Base-by-base conservation (phyloP, 1,140 invertebrate species). In the Bathynomus jamesi region DNA sequence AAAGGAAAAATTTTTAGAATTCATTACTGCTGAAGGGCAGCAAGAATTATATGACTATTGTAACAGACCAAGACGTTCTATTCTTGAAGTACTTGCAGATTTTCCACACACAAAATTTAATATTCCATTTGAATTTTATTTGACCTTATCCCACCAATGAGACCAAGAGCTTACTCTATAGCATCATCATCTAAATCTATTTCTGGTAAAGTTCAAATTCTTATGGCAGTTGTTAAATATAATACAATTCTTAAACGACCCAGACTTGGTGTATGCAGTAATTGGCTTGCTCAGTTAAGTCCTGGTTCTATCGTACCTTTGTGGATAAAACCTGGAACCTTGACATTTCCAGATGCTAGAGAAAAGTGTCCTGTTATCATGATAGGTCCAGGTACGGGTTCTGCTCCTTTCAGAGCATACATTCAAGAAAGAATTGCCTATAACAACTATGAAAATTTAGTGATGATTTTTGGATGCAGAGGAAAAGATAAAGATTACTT, bases 111-210 rank as follows among this genome's bases (percentile, higher is more conserved):
- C 95, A 1, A 86, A 89, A 0, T 84, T 86, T 17, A 88, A 89
- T 76, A 80, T 99, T 60, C 90, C 89, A 24, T 81, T 92, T 53
- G 84, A 89, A 13, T 87, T 79, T 80, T 97, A 13, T 95, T 99
- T 83, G 96, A 99, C 83, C 82, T 99, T 53, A 90, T 99, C 82
- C 88, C 90, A 2, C 85, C 89, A 0, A 94, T 99, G 68, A 91
- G 94, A 82, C 89, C 93, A 0, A 84, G 96, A 61, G 89, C 92
- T n/a, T 99, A 97, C 84, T 98, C 95, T n/a, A 98, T 99, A 74
- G 96, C 96, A 1, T 96, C 87, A 25, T 86, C 86, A 67, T 81
- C 82, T 25, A 77, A 79, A 66, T 80, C 82, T 73, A 75, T 73
- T 46, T 61, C 69, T 10, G 71, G 61, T n/a, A 72, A 28, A 29